phyloP scores from a whole-genome alignment of 2,888 invertebrate species.

The Leucozona laternaria region DNA sequence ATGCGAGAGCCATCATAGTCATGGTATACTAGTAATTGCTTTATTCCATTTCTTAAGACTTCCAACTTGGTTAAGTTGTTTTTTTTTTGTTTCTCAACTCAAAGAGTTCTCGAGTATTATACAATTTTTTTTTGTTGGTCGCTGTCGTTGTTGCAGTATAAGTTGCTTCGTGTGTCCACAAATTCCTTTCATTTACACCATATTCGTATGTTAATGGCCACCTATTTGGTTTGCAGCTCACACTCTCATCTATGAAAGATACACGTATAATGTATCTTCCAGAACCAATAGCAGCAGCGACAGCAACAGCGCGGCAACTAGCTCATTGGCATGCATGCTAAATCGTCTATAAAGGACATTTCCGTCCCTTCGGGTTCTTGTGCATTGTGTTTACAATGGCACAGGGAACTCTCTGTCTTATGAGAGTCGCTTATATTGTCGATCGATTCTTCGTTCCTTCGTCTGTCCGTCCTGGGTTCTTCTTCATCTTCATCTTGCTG shows the following conservation, averaged over 20 bases:
- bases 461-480: background rate
- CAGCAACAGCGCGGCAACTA: slow-evolving; percentile 28
- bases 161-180: slow-evolving; percentile 63
- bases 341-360: slow-evolving; percentile 75
- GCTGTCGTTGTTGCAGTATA: background rate
- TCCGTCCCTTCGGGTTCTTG: slow-evolving; percentile 67
- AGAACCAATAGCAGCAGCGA: background rate
- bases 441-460: slow-evolving; percentile 31
- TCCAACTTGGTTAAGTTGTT: slow-evolving; percentile 50
- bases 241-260: slow-evolving; percentile 62
- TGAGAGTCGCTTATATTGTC: slow-evolving; percentile 38
- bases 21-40: slow-evolving; percentile 60
- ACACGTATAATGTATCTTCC: slow-evolving; percentile 23
- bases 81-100: slow-evolving; percentile 6
- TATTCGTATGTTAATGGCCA: slow-evolving; percentile 76
- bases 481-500: background rate
- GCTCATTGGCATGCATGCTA: slow-evolving; percentile 75
- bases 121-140: background rate
- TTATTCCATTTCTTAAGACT: slow-evolving; percentile 64
- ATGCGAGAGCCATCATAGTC: slow-evolving; percentile 1
- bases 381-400: slow-evolving; percentile 19
- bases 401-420: slow-evolving; percentile 25
- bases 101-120: slow-evolving; percentile 8
- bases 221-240: slow-evolving; percentile 73
- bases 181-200: slow-evolving; percentile 75